Evolutionary conservation across 2,888 invertebrate genomes (phyloP), one percentile per base, ranked within the genome.

Genomic region (Tiliacea citrago): DNA sequence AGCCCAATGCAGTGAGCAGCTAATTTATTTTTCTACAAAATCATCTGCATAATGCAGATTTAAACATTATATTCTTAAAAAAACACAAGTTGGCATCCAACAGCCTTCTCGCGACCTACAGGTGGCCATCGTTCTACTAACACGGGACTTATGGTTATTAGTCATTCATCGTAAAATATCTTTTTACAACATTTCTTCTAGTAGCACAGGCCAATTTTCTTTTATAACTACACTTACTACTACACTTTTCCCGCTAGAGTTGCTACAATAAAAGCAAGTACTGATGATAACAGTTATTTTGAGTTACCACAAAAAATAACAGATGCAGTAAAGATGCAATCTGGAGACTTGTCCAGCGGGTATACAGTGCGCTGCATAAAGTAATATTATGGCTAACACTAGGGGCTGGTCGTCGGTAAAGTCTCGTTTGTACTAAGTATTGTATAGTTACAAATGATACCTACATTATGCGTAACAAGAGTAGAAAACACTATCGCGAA

Each of bases 301-400:
- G 21, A 71, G 75, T 58, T 24, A 63, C 49, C 42, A 69, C 68
- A 73, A 76, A 75, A 77, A 75, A 70, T 58, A 67, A 77, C 66
- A 63, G 75, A 57, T 75, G 45, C 62, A 75, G 60, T 86, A 81
- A 69, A 78, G 77, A 82, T 79, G 67, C 61, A 61, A 77, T 82
- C 77, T 47, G 62, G 24, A 21, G 74, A 83, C 72, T 55, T 35
- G 82, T 61, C 42, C 35, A 29, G 58, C 68, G 16, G 45, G 73
- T 74, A 49, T 60, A n/a, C n/a, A 58, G 66, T 77, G 65, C 53
- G 63, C 47, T 77, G 45, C 57, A 72, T 68, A 82, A 77, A 51
- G 62, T 68, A 55, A 16, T 51, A 70, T 49, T 60, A 55, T 70
- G 35, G 63, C 4, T 62, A 21, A 24, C 24, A 49, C 39, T 35